Evolutionary conservation across 1,140 invertebrate species (phyloP), one percentile per base, ranked within the genome.

Genomic region (Temnothorax nylanderi): DNA sequence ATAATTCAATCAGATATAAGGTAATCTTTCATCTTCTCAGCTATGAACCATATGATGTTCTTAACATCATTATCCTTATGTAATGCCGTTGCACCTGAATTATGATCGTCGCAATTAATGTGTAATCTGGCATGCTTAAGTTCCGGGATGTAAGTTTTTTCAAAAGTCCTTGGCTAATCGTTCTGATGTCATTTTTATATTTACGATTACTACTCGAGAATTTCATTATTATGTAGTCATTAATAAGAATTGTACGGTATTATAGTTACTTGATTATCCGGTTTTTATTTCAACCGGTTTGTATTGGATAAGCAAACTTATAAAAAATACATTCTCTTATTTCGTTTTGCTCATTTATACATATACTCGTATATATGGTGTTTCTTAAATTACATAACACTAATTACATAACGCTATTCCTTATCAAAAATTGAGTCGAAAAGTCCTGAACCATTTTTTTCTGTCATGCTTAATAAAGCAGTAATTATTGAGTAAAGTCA

Each of bases 271-370:
- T 41, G 37, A 67, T 21, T 67, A 44, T 44, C 37, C 37, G 10
- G 37, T 67, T 67, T 67, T 67, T n/a, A 67, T 41, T 6, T 41
- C 37, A 41, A 67, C 64, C 64, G 64, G 37, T 44, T 44, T 21
- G 4, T 21, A 11, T 21, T 13, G 1, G 37, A 67, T 13, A 67
- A 67, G 18, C 7, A 41, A 65, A 65, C 34, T 65, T 41, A 67
- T 67, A 13, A 41, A 2, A 65, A n/a, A 65, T 8, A 11, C 62
- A 64, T 2, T 37, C 16, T 34, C 18, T 18, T 2, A 64, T 37
- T 37, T 64, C 18, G 0, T 37, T 64, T 34, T 67, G 10, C 11
- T 21, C 21, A 21, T 67, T 44, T 44, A 67, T 62, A 62, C 11
- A 26, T 26, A 26, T 26, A 26, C 26, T 1, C 26, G 26, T 26